Evolutionary conservation across 2,797 vertebrate genomes (phyloP).

Genomic region (Sebastes alutus): DNA sequence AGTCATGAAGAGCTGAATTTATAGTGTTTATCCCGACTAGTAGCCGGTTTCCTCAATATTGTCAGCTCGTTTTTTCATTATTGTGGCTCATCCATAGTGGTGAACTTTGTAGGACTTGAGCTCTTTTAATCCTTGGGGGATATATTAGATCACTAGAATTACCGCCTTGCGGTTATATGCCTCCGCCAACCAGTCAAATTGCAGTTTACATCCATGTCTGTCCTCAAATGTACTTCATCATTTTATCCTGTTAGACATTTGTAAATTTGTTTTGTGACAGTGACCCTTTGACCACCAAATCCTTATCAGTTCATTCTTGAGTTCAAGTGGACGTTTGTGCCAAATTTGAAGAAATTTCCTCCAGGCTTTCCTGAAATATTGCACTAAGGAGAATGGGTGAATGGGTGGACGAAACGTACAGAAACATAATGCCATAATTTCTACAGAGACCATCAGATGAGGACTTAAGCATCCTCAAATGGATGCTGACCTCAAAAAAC

Average conservation of each 20-base stretch:
- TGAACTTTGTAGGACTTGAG: not conserved
- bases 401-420: no score
- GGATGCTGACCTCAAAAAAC: not conserved
- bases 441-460: not conserved
- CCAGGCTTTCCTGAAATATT: no score
- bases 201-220: no score
- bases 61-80: not conserved
- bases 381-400: no score
- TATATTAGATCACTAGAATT: not conserved
- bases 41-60: not conserved
- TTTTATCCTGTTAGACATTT: no score
- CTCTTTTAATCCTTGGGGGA: not conserved
- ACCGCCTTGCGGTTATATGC: fast-evolving
- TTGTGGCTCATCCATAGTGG: not conserved
- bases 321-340: no score
- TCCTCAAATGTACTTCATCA: no score
- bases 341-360: no score
- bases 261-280: no score
- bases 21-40: not conserved
- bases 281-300: no score
- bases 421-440: not conserved
- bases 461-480: not conserved
- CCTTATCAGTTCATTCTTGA: no score
- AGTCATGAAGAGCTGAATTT: not conserved
- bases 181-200: no score